A percentile compares a stretch with the other conserved stretches of the same genome.
These are phyloP conservation scores for Metacarcinus magister DNA, from an alignment of 2,888 invertebrate species.

Conservation along the genomic window DNA sequence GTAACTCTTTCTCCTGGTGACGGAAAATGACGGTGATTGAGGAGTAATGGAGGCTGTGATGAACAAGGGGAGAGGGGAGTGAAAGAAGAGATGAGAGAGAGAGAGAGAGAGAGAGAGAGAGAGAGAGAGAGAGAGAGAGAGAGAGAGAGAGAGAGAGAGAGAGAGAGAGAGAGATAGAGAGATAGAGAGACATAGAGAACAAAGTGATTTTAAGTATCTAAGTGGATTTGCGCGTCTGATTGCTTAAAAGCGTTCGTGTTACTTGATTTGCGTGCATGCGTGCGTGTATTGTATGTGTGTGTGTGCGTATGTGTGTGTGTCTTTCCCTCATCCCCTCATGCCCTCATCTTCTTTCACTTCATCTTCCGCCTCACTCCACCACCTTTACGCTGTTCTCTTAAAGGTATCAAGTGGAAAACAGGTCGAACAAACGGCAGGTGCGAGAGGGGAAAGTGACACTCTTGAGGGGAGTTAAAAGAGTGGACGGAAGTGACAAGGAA, in stretches of 20 bases:
- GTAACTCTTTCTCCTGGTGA: too few relatives aligned
- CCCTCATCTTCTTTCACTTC: neutral
- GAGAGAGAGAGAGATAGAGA: neutral
- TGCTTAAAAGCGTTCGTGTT: neutral
- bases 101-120: neutral
- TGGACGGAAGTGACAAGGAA: too few relatives aligned
- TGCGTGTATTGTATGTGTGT: constrained; percentile 1
- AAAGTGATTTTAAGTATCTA: neutral
- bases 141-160: neutral
- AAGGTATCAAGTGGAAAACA: too few relatives aligned
- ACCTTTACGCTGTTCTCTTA: too few relatives aligned
- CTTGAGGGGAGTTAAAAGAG: neutral
- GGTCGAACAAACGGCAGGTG: constrained; percentile 4
- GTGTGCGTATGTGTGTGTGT: neutral
- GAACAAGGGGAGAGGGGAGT: neutral
- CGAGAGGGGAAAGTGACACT: neutral
- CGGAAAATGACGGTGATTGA: too few relatives aligned
- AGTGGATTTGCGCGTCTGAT: neutral
- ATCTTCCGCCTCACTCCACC: too few relatives aligned
- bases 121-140: neutral
- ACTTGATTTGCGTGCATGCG: neutral
- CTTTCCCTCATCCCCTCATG: neutral
- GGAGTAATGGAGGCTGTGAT: neutral
- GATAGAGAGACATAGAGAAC: neutral
- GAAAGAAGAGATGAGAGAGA: neutral